Conservation (phyloP, 2,797 vertebrate species). For the Anniella stebbinsi region DNA sequence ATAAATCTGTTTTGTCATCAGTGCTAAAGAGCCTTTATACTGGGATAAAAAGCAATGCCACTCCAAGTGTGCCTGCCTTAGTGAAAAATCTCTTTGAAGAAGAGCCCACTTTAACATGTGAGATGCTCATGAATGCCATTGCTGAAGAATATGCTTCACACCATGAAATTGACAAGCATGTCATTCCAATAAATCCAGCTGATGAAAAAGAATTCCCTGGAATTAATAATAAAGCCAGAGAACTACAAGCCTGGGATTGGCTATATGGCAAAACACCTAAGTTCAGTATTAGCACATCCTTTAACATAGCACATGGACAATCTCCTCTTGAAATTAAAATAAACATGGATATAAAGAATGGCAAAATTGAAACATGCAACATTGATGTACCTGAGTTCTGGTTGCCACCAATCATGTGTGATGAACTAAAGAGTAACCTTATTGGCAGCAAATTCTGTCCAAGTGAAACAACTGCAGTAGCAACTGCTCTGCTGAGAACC, state of each 20-base stretch:
- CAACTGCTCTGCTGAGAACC: constrained; percentile 70
- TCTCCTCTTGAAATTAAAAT: constrained; percentile 74
- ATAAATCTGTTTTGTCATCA: constrained; percentile 81
- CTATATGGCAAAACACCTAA: constrained; percentile 93
- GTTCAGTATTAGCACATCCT: constrained; percentile 83
- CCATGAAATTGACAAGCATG: constrained; percentile 74
- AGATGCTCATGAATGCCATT: constrained; percentile 83
- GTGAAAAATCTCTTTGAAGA: constrained; percentile 90
- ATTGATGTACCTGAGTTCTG: constrained; percentile 82
- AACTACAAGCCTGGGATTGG: constrained; percentile 92
- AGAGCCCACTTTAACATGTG: constrained; percentile 84
- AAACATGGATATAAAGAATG: constrained; percentile 84
- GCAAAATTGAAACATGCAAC: constrained; percentile 82
- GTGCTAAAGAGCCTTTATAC: constrained; percentile 84
- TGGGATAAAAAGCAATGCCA: constrained; percentile 91
- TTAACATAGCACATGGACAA: constrained; percentile 73
- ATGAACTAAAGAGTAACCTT: constrained; percentile 78
- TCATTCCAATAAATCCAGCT: constrained; percentile 82
- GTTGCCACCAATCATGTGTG: constrained; percentile 80
- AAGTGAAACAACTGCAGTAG: constrained; percentile 68
- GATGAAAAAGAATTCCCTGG: constrained; percentile 86
- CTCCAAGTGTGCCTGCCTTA: constrained; percentile 87
- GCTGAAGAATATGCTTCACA: constrained; percentile 83
- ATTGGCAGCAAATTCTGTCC: constrained; percentile 87
- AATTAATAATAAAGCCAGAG: constrained; percentile 77